phyloP scores from a whole-genome alignment of 2,797 vertebrate genomes.

The Morus bassanus region DNA sequence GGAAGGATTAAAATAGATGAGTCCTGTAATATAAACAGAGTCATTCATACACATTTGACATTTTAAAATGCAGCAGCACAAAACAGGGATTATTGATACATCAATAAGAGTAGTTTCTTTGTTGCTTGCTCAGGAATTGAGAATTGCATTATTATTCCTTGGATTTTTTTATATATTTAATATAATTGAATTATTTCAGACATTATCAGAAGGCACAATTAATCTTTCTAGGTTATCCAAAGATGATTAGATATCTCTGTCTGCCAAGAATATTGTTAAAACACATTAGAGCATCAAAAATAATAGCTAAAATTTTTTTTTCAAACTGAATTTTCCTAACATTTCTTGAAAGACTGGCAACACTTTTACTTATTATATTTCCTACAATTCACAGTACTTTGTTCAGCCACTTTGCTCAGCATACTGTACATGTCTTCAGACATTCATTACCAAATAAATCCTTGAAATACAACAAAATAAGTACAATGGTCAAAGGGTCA shows the following conservation, averaged over 20 bases:
- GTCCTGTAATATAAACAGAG: not conserved
- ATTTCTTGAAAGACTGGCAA: not conserved
- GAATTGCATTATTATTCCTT: not conserved
- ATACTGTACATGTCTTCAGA: not conserved
- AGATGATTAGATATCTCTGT: not conserved
- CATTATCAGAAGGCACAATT: not conserved
- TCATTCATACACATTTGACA: slow-evolving; percentile 37
- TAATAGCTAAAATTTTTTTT: not conserved
- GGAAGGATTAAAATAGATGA: slow-evolving; percentile 31
- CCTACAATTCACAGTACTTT: not conserved
- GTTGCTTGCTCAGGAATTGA: not conserved
- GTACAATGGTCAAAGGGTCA: not conserved
- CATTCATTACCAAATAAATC: slow-evolving; percentile 12
- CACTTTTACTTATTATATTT: not conserved
- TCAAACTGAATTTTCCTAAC: not conserved
- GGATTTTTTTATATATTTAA: not conserved
- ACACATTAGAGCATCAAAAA: not conserved
- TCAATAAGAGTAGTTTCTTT: not conserved
- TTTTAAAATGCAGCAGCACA: slow-evolving; percentile 29
- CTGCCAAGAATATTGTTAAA: not conserved
- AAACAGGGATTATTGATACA: not conserved
- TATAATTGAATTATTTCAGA: not conserved
- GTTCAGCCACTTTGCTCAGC: not conserved
- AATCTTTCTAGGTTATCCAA: not conserved
- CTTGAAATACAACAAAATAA: not conserved